phyloP scores from a whole-genome alignment of 1,140 invertebrate genomes.

The Ectropis grisescens region DNA sequence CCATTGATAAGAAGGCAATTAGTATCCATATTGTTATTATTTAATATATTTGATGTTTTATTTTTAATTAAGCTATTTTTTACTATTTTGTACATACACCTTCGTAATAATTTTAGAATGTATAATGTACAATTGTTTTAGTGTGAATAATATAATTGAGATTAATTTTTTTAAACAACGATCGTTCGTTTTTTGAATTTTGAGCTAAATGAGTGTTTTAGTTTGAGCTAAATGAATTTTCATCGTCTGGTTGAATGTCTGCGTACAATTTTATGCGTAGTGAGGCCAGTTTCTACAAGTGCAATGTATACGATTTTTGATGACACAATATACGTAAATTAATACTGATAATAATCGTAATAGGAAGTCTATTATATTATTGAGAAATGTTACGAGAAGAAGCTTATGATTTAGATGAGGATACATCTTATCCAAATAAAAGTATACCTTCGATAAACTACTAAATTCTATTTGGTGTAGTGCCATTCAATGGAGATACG shows the following conservation, averaged over 20 bases:
- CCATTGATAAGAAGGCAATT: constrained; percentile 70
- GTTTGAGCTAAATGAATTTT: constrained; percentile 19
- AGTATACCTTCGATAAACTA: constrained; percentile 17
- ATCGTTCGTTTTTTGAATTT: constrained; percentile 35
- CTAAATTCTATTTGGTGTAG: constrained; percentile 16
- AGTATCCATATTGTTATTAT: constrained; percentile 71
- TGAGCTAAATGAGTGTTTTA: constrained; percentile 39
- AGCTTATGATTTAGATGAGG: constrained; percentile 35
- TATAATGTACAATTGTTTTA: constrained; percentile 69
- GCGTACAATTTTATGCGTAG: constrained; percentile 38
- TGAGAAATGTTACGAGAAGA: constrained; percentile 55
- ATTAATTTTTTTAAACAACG: constrained; percentile 49
- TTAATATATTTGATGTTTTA: constrained; percentile 72
- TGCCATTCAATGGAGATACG: constrained; percentile 28
- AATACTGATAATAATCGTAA: constrained; percentile 57
- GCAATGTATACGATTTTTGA: constrained; percentile 71
- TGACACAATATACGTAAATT: constrained; percentile 67
- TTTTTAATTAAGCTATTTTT: constrained; percentile 67
- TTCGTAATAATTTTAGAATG: constrained; percentile 60
- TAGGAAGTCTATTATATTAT: constrained; percentile 55
- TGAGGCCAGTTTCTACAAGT: constrained; percentile 66
- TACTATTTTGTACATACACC: constrained; percentile 64
- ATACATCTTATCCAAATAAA: constrained; percentile 9
- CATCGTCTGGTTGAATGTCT: neutral
- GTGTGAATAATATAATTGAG: constrained; percentile 66